Evolutionary conservation across 1,140 invertebrate species (phyloP), one percentile per base, ranked within the genome.

Genomic region (Fopius arisanus): DNA sequence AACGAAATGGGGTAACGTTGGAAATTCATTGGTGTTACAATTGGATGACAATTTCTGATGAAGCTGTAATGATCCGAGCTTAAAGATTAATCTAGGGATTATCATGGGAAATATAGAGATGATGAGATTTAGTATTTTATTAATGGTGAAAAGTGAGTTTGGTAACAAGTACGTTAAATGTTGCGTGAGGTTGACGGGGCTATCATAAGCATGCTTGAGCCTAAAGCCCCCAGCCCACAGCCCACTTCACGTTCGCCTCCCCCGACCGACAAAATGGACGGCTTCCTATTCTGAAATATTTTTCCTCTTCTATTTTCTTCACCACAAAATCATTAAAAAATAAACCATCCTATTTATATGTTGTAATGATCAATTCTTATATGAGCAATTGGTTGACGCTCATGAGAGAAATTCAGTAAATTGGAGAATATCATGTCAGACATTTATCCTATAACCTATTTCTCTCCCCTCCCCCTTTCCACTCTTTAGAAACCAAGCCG

Each of bases 231-330:
- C n/a, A n/a, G n/a, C n/a, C n/a, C n/a, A n/a, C n/a, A n/a, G n/a
- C 83, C 84, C 83, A 86, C 83, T 86, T 88, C 81, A 85, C 81
- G 80, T 84, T 84, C 87, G 88, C 88, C 89, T 89, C 89, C 88
- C 88, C 88, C 87, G 86, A 86, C 83, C 84, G 83, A 89, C 89
- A 89, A 89, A 89, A 89, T 89, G 89, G 89, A 87, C 43, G 87
- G 89, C 85, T 88, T 81, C 82, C 83, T 81, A 86, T 81, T 80
- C 79, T 81, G 79, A 82, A 82, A 78, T 79, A 72, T 82, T 80
- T 81, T 80, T 79, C 79, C 79, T n/a, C n/a, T n/a, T n/a, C n/a
- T n/a, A n/a, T n/a, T n/a, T n/a, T n/a, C n/a, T n/a, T n/a, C n/a
- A n/a, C n/a, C n/a, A n/a, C n/a, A n/a, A 77, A 78, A 79, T 78